Percentiles rank a stretch among this genome's conserved stretches.
These are phyloP conservation scores for Sarcophaga peregrina DNA, from an alignment of 1,140 invertebrate genomes.

Conservation along the genomic window DNA sequence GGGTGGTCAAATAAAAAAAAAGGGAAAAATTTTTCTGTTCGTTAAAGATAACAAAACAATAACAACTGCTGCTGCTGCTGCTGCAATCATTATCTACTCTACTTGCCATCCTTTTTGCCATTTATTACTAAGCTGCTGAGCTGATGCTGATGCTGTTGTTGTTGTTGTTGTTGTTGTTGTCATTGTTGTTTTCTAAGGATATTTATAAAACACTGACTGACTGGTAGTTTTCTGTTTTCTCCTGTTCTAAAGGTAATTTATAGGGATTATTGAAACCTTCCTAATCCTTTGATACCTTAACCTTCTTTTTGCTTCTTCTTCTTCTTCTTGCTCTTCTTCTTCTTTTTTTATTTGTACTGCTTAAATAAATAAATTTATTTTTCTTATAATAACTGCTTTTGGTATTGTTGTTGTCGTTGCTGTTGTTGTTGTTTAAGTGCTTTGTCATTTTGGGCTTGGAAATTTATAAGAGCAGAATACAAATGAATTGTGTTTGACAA, in stretches of 20 bases:
- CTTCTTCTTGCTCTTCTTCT: not conserved
- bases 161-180: not conserved
- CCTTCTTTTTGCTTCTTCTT: slow-evolving; percentile 22
- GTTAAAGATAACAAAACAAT: slow-evolving; percentile 21
- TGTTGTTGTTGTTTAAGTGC: slow-evolving; percentile 3
- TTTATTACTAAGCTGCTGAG: not conserved
- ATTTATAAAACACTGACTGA: not conserved
- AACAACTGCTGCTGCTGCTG: too few species aligned
- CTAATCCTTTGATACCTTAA: slow-evolving; percentile 41
- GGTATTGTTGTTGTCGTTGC: not conserved
- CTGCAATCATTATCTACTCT: not conserved
- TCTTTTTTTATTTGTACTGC: not conserved
- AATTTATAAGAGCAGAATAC: slow-evolving; percentile 20
- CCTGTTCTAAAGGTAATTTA: slow-evolving; percentile 31
- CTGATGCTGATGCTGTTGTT: not conserved
- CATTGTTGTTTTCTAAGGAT: not conserved
- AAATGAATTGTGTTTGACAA: not conserved
- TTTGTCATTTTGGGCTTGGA: not conserved
- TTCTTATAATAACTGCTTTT: not conserved
- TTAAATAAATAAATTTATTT: slow-evolving; percentile 1
- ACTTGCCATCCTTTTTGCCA: too few species aligned
- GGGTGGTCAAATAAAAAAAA: not conserved
- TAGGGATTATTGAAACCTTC: slow-evolving; percentile 34
- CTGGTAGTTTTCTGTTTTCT: not conserved
- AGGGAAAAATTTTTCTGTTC: not conserved